Base-by-base conservation (phyloP, 2,113 vertebrate genomes). In the Dermatemys mawii region DNA sequence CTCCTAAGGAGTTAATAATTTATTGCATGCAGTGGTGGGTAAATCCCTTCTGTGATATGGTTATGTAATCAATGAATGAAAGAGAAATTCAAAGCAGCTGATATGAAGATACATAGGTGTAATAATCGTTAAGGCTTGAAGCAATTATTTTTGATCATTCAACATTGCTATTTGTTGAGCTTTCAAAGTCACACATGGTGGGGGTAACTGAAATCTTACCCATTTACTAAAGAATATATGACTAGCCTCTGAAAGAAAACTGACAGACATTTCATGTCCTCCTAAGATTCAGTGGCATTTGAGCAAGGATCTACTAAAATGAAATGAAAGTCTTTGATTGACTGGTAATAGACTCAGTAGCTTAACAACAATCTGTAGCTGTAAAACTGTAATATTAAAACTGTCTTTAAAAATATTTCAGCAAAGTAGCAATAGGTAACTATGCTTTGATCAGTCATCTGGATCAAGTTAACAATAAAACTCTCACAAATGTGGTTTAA, bases 391-490 rank as follows among this genome's bases (percentile, higher is more conserved):
- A 97, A 98, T 98, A 98, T 96, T 97, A 97, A 98, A 97, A 96
- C 91, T 96, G 97, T 94, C 96, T 97, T 97, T 95, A 93, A 96
- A 97, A 98, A 97, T 98, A 98, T 97, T 98, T 98, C 96, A 98
- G 96, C 94, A 98, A 98, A 97, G 97, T 98, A 95, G 97, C 96
- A 98, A 97, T 96, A 97, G 96, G 75, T 50, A 98, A 97, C 90
- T 91, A 88, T 93, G 93, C 97, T 98, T 98, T 98, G 97, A 97
- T 98, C 97, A 97, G 97, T 98, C 98, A 98, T 97, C 98, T 98
- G 97, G 97, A 98, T 97, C 92, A 97, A 94, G 93, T 98, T 98
- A 98, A 97, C 96, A 96, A 97, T 22, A 26, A 97, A 98, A 97
- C 87, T 93, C 96, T 97, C 94, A 95, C 88, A 94, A 98, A 97